Percentiles rank a stretch among this genome's conserved stretches.
These are phyloP conservation scores for Dicerorhinus sumatrensis DNA, from an alignment of 2,113 vertebrate species.

Conservation along the genomic window DNA sequence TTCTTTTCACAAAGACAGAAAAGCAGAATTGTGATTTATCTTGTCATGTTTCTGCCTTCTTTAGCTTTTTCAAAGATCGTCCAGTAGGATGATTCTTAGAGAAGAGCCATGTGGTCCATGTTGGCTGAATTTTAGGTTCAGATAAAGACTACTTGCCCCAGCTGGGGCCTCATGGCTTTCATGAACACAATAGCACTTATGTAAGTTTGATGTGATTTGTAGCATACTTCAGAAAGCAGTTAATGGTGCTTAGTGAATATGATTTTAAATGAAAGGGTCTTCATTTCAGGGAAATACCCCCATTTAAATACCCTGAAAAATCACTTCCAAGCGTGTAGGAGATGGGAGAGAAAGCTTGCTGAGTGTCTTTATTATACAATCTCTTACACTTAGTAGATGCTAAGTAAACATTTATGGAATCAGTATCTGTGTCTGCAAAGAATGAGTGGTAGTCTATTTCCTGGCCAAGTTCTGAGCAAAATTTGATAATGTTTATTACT, in stretches of 20 bases:
- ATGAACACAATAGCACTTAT: not conserved
- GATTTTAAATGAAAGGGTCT: not conserved
- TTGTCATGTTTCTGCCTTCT: not conserved
- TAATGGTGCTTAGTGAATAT: not conserved
- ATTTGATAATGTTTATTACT: not conserved
- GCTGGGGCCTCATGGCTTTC: not conserved
- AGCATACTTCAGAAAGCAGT: not conserved
- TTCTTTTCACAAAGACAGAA: not conserved
- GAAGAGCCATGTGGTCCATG: not conserved
- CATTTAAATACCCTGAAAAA: not conserved
- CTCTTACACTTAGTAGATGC: not conserved
- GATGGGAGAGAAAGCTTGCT: not conserved
- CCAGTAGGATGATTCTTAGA: not conserved
- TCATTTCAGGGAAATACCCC: not conserved
- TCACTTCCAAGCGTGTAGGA: not conserved
- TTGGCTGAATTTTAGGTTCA: not conserved
- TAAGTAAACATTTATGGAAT: not conserved
- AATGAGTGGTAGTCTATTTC: not conserved
- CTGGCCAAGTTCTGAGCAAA: not conserved
- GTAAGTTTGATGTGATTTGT: not conserved
- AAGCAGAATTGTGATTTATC: not conserved
- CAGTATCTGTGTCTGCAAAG: not conserved
- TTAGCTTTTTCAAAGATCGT: constrained; percentile 3
- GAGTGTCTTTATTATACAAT: not conserved
- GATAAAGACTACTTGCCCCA: not conserved